These are phyloP conservation scores for Gila robusta DNA, from an alignment of 2,797 vertebrate genomes.

Conservation along the genomic window DNA sequence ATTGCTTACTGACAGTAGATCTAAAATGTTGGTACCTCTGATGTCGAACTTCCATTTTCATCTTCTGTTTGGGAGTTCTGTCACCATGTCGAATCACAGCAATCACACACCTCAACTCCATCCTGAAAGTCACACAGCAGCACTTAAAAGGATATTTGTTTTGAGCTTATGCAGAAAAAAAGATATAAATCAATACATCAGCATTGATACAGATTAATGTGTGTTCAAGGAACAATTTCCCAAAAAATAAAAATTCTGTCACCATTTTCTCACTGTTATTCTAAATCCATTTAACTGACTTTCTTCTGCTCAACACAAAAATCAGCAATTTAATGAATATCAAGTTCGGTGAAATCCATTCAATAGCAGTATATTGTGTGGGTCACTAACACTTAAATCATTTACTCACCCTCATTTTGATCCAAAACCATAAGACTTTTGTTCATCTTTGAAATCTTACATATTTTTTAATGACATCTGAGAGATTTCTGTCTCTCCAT, in stretches of 20 bases:
- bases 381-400: not conserved
- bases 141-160: not conserved
- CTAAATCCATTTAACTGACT: not conserved
- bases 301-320: not conserved
- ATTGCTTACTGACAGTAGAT: not conserved
- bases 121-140: conserved; percentile 72
- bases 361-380: not conserved
- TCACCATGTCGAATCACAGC: conserved; percentile 91
- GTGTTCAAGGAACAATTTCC: not conserved
- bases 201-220: not conserved
- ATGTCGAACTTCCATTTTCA: conserved; percentile 94
- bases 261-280: not conserved
- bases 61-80: conserved; percentile 91
- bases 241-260: not conserved
- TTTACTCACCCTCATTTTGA: not conserved
- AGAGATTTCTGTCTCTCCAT: not conserved
- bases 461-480: too few relatives aligned
- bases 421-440: not conserved
- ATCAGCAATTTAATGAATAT: not conserved
- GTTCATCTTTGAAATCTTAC: too few relatives aligned
- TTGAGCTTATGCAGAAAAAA: not conserved
- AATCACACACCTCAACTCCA: conserved; percentile 91
- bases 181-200: conserved; percentile 29
- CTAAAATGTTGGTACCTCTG: conserved; percentile 76
- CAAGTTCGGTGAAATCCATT: too few relatives aligned